Evolutionary conservation across 2,888 invertebrate species (phyloP).

Genomic region (Eledone cirrhosa): DNA sequence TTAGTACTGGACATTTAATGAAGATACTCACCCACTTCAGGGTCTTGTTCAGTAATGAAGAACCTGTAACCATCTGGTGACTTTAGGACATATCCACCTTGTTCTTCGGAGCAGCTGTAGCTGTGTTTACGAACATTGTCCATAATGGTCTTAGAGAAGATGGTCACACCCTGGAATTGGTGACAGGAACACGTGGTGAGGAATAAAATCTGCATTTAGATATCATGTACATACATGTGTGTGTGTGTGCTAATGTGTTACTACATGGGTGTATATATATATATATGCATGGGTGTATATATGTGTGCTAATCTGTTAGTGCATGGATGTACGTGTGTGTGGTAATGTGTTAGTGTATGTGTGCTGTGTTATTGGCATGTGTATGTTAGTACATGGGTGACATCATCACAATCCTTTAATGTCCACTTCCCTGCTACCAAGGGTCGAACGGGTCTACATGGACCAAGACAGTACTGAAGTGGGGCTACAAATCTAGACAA

Average conservation of each 20-base stretch:
- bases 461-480: no score
- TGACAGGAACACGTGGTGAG: not conserved
- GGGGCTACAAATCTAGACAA: no score
- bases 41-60: slow-evolving; percentile 76
- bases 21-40: slow-evolving; percentile 43
- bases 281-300: not conserved
- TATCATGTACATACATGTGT: not conserved
- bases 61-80: slow-evolving; percentile 95
- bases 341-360: no score
- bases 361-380: not conserved
- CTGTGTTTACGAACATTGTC: slow-evolving; percentile 77
- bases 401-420: no score
- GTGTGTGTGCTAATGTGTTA: not conserved
- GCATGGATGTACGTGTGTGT: not conserved
- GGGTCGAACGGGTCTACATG: no score
- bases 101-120: slow-evolving; percentile 76
- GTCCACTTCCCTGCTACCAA: no score
- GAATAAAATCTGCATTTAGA: not conserved
- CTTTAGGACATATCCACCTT: slow-evolving; percentile 74
- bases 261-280: no score
- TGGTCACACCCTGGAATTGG: slow-evolving; percentile 75
- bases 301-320: not conserved
- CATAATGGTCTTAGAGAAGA: slow-evolving; percentile 81
- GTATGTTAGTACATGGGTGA: no score
- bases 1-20: not conserved